Conservation (phyloP, 2,888 invertebrate genomes). For the Ormyrus rosae region DNA sequence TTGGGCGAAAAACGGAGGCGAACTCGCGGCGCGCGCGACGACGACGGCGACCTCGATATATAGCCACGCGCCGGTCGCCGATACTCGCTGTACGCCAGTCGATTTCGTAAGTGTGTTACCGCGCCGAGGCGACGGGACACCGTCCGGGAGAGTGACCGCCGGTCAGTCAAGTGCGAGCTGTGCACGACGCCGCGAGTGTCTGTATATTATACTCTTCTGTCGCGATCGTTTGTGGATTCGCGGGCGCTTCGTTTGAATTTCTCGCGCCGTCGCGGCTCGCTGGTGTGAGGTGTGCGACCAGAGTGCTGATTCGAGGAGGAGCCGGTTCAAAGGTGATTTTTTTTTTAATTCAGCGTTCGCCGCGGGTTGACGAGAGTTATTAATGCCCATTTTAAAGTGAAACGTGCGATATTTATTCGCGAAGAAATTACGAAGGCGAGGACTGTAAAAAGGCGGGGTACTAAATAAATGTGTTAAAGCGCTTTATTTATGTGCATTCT, state of each 20-base stretch:
- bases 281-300: too few species aligned
- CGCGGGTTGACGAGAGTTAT: too few species aligned
- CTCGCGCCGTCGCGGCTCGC: too few species aligned
- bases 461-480: too few species aligned
- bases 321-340: not conserved
- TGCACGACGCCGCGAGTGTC: slow-evolving; percentile 7
- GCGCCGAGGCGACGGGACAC: slow-evolving; percentile 6
- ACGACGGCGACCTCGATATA: slow-evolving; percentile 34
- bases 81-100: slow-evolving; percentile 11
- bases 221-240: too few species aligned
- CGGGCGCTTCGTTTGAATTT: too few species aligned
- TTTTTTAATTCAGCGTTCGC: not conserved
- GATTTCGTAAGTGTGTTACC: slow-evolving; percentile 50
- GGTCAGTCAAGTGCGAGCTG: slow-evolving; percentile 49
- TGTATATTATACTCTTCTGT: too few species aligned
- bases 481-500: too few species aligned
- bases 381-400: too few species aligned
- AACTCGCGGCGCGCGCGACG: slow-evolving; percentile 7
- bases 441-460: too few species aligned
- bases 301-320: not conserved
- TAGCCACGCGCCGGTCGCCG: not conserved
- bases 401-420: too few species aligned
- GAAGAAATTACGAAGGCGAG: too few species aligned
- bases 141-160: slow-evolving; percentile 13
- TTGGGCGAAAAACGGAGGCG: slow-evolving; percentile 20